These are phyloP conservation scores for Struthidea cinerea DNA, from an alignment of 2,113 vertebrate species.

Conservation along the genomic window DNA sequence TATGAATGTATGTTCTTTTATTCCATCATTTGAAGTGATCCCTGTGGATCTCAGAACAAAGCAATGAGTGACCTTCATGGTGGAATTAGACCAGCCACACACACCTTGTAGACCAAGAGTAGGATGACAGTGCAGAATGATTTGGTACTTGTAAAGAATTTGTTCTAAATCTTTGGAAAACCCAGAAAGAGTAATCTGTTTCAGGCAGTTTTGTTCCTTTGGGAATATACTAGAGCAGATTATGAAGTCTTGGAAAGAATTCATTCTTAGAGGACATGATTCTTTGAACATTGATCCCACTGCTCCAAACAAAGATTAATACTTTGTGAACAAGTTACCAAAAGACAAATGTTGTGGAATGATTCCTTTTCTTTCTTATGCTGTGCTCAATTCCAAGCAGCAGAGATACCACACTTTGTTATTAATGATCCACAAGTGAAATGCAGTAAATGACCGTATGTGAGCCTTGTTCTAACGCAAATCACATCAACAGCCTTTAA, in stretches of 20 bases:
- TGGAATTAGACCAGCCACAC: background rate
- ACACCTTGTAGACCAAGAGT: background rate
- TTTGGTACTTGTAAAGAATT: background rate
- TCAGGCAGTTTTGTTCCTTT: background rate
- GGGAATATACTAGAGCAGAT: background rate
- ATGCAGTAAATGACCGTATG: background rate
- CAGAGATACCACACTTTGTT: background rate
- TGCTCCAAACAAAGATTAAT: background rate
- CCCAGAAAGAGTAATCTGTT: background rate
- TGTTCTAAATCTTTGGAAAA: background rate
- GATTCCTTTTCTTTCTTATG: background rate
- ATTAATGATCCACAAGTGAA: background rate
- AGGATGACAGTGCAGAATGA: background rate
- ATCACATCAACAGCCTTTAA: background rate
- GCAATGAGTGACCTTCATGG: background rate
- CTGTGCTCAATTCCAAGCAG: background rate
- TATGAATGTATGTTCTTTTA: background rate
- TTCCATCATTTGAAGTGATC: background rate
- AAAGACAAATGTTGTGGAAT: background rate
- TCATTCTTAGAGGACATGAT: background rate
- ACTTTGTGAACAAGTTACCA: background rate
- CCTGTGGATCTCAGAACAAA: background rate
- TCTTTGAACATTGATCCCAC: background rate
- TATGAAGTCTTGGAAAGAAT: background rate
- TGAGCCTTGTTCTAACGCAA: background rate